Evolutionary conservation across 2,797 vertebrate genomes (phyloP).

Genomic region (Sus cebifrons): DNA sequence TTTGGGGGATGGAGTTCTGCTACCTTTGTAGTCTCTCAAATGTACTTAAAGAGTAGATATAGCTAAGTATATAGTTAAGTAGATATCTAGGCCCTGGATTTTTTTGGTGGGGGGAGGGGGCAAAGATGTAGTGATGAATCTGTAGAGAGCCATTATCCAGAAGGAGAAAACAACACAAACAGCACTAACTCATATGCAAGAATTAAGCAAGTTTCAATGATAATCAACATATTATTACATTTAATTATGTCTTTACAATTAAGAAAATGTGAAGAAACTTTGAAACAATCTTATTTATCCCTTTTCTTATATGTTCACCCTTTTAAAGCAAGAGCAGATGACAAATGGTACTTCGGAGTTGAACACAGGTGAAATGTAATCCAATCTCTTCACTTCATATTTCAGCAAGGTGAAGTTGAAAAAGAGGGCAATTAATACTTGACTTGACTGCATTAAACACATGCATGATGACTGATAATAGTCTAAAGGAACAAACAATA

Average conservation of each 20-base stretch:
- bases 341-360: conserved; percentile 10
- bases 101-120: background rate
- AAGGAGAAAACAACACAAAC: background rate
- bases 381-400: background rate
- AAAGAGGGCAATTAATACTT: background rate
- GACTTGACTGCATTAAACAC: background rate
- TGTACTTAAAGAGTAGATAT: background rate
- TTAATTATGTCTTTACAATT: background rate
- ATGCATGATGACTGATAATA: background rate
- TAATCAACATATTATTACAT: background rate
- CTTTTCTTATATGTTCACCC: background rate
- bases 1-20: background rate
- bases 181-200: background rate
- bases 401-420: background rate
- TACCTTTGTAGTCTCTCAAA: background rate
- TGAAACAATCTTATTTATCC: background rate
- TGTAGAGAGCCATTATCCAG: background rate
- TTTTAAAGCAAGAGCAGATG: background rate
- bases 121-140: background rate
- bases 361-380: background rate
- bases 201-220: conserved; percentile 15
- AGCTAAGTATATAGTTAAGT: background rate
- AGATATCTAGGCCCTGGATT: background rate
- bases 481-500: background rate
- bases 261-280: conserved; percentile 23